A percentile compares a stretch with the other conserved stretches of the same genome.
These are phyloP conservation scores for Helarctos malayanus DNA, from an alignment of 2,797 vertebrate species.

Conservation along the genomic window DNA sequence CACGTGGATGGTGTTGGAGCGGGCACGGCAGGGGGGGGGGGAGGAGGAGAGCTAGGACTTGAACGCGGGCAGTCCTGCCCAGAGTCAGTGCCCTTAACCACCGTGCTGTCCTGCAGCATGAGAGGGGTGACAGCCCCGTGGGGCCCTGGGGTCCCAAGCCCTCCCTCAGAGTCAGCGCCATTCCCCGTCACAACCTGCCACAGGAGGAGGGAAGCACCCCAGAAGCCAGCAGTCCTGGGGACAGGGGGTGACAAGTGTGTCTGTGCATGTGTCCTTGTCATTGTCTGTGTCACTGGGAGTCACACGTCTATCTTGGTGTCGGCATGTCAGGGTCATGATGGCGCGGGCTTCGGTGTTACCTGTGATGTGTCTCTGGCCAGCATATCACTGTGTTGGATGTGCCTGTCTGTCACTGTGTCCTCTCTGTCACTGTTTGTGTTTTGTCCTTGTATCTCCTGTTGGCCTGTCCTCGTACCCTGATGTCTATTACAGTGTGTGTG, in stretches of 20 bases:
- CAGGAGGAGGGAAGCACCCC: background rate
- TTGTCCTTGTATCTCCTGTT: background rate
- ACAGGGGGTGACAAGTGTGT: no score
- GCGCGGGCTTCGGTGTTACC: background rate
- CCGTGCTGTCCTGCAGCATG: background rate
- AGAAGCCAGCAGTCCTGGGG: background rate
- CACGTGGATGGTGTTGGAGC: background rate
- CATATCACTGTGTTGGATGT: fast-evolving
- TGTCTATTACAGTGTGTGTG: background rate
- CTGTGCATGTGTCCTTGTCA: fast-evolving
- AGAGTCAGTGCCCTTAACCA: background rate
- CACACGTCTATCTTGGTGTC: background rate
- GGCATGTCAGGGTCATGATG: fast-evolving
- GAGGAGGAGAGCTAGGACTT: background rate
- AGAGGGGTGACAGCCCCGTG: fast-evolving
- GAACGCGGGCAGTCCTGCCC: background rate
- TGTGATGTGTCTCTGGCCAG: background rate
- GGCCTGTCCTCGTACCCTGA: background rate
- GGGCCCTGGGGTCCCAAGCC: background rate
- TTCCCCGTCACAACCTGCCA: background rate
- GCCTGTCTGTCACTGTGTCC: background rate
- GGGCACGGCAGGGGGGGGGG: no score
- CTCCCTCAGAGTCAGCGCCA: background rate
- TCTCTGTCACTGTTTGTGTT: background rate
- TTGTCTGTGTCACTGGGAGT: background rate